Conservation (phyloP, 53 echinoderm and acorn worm genomes). For the Patiria pectinifera region DNA sequence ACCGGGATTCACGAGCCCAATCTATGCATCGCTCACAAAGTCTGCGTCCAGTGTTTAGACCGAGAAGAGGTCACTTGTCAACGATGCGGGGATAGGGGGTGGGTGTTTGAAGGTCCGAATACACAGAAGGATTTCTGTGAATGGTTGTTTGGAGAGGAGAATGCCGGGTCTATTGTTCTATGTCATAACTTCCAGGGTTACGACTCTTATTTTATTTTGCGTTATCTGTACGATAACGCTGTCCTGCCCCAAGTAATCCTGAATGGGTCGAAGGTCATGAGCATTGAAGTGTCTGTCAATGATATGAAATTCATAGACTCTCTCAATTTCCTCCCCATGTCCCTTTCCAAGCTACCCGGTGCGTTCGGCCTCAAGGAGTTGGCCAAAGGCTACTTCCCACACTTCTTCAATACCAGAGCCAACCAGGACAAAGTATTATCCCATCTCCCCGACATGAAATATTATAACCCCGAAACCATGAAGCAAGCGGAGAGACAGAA, state of each 20-base stretch:
- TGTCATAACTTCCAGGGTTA: constrained; percentile 64
- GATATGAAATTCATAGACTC: neutral
- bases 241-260: too few relatives aligned
- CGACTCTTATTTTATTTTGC: constrained; percentile 54
- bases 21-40: constrained; percentile 45
- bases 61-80: too few relatives aligned
- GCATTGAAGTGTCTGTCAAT: neutral
- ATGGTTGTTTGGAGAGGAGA: neutral
- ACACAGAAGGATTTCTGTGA: constrained; percentile 42
- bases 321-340: constrained; percentile 56
- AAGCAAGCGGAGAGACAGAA: too few relatives aligned
- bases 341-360: constrained; percentile 46
- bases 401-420: too few relatives aligned
- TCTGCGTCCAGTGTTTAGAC: neutral
- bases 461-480: too few relatives aligned
- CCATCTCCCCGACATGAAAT: too few relatives aligned
- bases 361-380: constrained; percentile 57
- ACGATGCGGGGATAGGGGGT: neutral
- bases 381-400: constrained; percentile 65
- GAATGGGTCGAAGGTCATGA: constrained; percentile 26
- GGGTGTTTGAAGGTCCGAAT: neutral
- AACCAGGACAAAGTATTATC: too few relatives aligned
- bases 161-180: neutral
- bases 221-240: too few relatives aligned
- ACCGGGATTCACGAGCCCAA: constrained; percentile 41